These are phyloP conservation scores for Chauna torquata DNA, from an alignment of 2,113 vertebrate genomes.

Conservation along the genomic window DNA sequence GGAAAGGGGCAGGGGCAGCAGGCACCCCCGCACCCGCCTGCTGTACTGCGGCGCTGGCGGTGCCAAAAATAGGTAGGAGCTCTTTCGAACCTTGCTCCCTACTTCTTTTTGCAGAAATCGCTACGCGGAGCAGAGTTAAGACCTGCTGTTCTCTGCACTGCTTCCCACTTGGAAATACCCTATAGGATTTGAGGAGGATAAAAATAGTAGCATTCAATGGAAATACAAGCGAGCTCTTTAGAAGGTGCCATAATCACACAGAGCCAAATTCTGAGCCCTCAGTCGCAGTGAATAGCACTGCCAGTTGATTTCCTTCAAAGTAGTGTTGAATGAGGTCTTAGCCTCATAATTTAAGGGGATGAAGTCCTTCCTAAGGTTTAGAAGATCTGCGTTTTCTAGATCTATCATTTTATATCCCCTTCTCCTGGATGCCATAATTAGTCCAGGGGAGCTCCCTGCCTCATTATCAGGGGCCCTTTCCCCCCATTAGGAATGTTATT, in stretches of 20 bases:
- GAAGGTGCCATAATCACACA: background rate
- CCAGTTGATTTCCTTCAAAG: conserved; percentile 34
- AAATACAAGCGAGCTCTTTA: background rate
- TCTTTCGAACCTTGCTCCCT: background rate
- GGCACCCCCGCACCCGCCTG: background rate
- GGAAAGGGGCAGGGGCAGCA: background rate
- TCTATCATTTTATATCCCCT: conserved; percentile 37
- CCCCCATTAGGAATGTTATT: conserved; percentile 15
- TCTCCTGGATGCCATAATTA: conserved; percentile 15
- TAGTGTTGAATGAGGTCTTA: conserved; percentile 1
- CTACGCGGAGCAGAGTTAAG: background rate
- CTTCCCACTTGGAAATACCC: conserved; percentile 54
- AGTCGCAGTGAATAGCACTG: background rate
- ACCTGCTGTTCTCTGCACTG: conserved; percentile 18
- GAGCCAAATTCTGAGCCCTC: background rate
- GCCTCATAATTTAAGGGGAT: conserved; percentile 49
- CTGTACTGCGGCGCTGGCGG: background rate
- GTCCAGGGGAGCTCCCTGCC: background rate
- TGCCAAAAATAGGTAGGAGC: background rate
- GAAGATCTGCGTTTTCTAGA: background rate
- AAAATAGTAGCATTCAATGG: conserved; percentile 35
- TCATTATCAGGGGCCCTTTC: background rate
- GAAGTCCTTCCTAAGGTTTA: conserved; percentile 18
- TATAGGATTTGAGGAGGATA: conserved; percentile 38
- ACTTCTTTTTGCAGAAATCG: background rate